Percentiles rank a stretch among this genome's conserved stretches.
phyloP scores from a whole-genome alignment of 2,797 vertebrate genomes.

The Triplophysa yarkandensis region DNA sequence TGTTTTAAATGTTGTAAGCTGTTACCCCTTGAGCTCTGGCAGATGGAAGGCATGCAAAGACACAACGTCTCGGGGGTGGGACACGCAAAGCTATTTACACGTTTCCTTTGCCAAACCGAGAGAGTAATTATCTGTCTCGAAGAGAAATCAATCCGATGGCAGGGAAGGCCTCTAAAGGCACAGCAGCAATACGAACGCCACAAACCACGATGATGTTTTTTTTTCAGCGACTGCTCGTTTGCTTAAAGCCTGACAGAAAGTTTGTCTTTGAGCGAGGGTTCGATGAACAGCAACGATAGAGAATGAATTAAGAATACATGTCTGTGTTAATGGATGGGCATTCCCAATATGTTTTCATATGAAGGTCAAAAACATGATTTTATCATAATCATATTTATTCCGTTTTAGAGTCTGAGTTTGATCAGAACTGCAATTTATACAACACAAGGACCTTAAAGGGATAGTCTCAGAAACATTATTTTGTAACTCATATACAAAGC shows the following conservation, averaged over 20 bases:
- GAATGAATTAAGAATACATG: too few species aligned
- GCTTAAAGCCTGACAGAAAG: conserved; percentile 3
- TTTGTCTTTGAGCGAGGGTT: not conserved
- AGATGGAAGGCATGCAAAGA: conserved; percentile 55
- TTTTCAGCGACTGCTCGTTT: not conserved
- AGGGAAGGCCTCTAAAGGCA: conserved; percentile 58
- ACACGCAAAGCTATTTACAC: conserved; percentile 64
- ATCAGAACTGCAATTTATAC: too few species aligned
- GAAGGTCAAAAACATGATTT: too few species aligned
- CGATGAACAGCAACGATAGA: not conserved
- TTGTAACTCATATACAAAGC: too few species aligned
- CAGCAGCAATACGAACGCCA: conserved; percentile 38
- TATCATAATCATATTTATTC: too few species aligned
- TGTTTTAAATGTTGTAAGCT: conserved; percentile 53
- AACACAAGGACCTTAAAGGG: too few species aligned
- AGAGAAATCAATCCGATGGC: conserved; percentile 69
- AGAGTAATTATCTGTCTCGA: conserved; percentile 71
- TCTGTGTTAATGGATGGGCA: too few species aligned
- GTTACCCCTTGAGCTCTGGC: conserved; percentile 52
- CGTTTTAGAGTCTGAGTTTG: too few species aligned
- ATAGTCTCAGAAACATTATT: too few species aligned
- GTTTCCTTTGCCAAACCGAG: conserved; percentile 60
- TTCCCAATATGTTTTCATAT: too few species aligned
- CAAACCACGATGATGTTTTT: conserved; percentile 46
- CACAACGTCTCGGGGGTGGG: conserved; percentile 53